Evolutionary conservation across 2,888 invertebrate genomes (phyloP), one percentile per base, ranked within the genome.

Genomic region (Pterostichus niger): DNA sequence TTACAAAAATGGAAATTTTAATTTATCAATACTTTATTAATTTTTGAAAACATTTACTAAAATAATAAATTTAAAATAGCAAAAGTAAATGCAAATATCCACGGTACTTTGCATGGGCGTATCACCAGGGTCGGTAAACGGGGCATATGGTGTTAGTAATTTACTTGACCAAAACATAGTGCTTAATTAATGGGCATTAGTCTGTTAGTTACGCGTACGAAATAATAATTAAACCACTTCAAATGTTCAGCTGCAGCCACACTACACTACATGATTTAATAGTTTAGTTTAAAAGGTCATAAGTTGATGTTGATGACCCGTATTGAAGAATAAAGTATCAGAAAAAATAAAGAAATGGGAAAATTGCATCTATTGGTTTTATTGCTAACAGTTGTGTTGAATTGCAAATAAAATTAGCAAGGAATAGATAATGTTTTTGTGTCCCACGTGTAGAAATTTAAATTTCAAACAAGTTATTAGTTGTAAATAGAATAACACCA

Each of bases 401-500:
- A 6, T 44, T 71, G 44, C 68, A 64, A 52, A 9, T 40, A 6
- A 40, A 40, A 9, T 24, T 24, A 24, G 24, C 24, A 3, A 24
- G 24, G 24, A 24, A 24, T 24, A 24, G 24, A 31, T 40, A 35
- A 64, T 35, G 35, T 35, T 64, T 64, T 11, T 35, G 11, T 59
- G 46, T 71, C 68, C 68, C 68, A 71, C 68, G 44, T 71, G 40
- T n/a, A 64, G 64, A 68, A 44, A 71, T 71, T 71, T 44, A 71
- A 75, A 75, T 75, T 52, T 75, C 75, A 49, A 75, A 75, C 49
- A 75, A 75, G 75, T 75, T 71, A 75, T 75, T 75, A 75, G 49
- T 75, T 75, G 75, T 75, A 75, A 75, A 75, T 75, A 75, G 49
- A 52, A 75, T 52, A 75, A 75, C 75, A 75, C 75, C 75, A 75